phyloP scores from a whole-genome alignment of 2,888 invertebrate genomes.

The Luperina nickerlii region DNA sequence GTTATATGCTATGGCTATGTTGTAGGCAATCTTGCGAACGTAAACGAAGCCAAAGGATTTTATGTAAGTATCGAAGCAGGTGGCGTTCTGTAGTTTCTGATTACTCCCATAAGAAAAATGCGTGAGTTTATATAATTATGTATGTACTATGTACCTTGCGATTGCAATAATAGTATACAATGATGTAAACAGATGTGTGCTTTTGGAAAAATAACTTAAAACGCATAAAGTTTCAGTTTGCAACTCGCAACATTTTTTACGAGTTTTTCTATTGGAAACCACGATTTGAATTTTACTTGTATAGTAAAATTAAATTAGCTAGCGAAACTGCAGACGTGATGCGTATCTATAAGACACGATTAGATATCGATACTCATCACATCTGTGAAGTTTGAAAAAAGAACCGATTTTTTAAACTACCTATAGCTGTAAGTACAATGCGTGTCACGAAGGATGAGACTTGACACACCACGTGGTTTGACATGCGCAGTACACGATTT shows the following conservation, averaged over 20 bases:
- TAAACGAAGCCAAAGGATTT: neutral
- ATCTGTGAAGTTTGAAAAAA: too few relatives aligned
- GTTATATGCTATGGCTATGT: neutral
- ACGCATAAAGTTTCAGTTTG: neutral
- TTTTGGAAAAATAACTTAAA: neutral
- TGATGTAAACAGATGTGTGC: neutral
- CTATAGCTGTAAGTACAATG: too few relatives aligned
- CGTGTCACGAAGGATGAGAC: too few relatives aligned
- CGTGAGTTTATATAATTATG: neutral
- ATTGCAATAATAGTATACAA: neutral
- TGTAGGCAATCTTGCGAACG: neutral
- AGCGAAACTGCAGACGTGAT: neutral
- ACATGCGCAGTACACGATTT: too few relatives aligned
- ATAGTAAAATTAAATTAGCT: neutral
- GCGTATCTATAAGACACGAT: neutral
- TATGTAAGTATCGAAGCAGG: neutral
- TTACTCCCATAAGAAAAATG: neutral
- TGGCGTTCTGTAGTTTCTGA: neutral
- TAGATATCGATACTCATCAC: too few relatives aligned
- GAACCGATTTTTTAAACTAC: too few relatives aligned
- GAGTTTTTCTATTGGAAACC: neutral
- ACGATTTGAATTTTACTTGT: too few relatives aligned
- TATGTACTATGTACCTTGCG: neutral
- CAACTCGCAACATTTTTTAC: neutral
- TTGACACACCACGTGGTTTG: too few relatives aligned